Evolutionary conservation across 2,888 invertebrate species (phyloP).

Genomic region (Eudasyphora cyanicolor): DNA sequence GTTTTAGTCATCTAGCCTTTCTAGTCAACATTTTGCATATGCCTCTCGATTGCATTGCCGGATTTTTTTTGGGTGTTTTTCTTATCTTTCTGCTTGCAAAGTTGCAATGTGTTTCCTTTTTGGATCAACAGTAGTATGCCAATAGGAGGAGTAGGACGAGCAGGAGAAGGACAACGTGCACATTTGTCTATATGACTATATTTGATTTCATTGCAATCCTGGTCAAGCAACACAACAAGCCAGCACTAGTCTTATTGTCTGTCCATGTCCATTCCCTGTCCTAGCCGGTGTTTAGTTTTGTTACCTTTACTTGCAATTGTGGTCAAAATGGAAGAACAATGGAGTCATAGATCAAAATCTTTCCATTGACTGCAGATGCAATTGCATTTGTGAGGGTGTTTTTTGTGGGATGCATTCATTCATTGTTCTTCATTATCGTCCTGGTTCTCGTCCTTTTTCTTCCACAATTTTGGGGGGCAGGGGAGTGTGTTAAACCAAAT

Average conservation of each 20-base stretch:
- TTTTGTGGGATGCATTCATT: constrained; percentile 49
- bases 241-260: no score
- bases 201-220: constrained; percentile 43
- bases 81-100: constrained; percentile 63
- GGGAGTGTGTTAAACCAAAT: constrained; percentile 5
- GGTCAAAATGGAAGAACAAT: constrained; percentile 45
- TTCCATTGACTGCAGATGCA: constrained; percentile 58
- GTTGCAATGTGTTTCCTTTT: constrained; percentile 30
- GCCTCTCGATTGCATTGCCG: constrained; percentile 43
- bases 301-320: constrained; percentile 20
- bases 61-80: constrained; percentile 40
- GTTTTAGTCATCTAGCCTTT: not conserved
- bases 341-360: constrained; percentile 63
- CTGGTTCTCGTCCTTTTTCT: constrained; percentile 1
- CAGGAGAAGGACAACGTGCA: not conserved
- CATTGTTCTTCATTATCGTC: constrained; percentile 21
- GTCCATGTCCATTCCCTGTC: not conserved
- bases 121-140: not conserved
- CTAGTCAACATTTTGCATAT: constrained; percentile 41
- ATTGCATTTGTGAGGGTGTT: constrained; percentile 52
- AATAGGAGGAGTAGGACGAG: not conserved
- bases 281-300: not conserved
- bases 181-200: constrained; percentile 42
- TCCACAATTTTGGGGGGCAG: no score
- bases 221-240: constrained; percentile 2